Percentiles rank a stretch among this genome's conserved stretches.
Evolutionary conservation across 2,888 invertebrate species (phyloP).

Genomic region (Lasioglossum villosulum): DNA sequence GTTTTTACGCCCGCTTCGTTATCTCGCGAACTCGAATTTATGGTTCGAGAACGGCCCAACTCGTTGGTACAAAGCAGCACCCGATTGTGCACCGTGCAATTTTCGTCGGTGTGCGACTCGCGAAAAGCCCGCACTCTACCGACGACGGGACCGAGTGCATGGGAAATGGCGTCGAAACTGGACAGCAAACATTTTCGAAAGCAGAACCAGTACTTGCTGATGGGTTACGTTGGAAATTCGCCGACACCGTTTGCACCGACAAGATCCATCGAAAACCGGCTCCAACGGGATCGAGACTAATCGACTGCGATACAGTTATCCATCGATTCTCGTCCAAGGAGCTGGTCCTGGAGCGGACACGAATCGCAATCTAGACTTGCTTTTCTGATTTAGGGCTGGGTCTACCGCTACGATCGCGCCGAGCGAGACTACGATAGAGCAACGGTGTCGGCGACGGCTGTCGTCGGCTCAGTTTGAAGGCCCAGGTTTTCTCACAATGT

Average conservation of each 20-base stretch:
- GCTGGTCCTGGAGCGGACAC: too few species aligned
- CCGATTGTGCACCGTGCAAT: slow-evolving; percentile 5
- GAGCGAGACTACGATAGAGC: too few species aligned
- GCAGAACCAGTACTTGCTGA: neutral
- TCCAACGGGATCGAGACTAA: neutral
- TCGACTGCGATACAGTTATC: too few species aligned
- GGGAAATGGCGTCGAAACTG: neutral
- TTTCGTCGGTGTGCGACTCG: neutral
- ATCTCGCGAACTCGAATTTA: slow-evolving; percentile 33
- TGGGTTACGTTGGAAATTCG: neutral
- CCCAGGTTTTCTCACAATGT: too few species aligned
- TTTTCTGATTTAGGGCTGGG: too few species aligned
- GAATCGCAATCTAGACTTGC: too few species aligned
- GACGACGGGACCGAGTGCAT: neutral
- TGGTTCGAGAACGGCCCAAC: neutral
- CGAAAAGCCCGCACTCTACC: neutral
- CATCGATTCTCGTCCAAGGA: too few species aligned
- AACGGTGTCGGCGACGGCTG: too few species aligned
- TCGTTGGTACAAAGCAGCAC: neutral
- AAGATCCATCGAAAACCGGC: neutral
- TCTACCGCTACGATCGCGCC: too few species aligned
- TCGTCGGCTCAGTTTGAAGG: too few species aligned
- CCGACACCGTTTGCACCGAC: neutral
- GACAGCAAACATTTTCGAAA: neutral
- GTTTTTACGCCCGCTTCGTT: slow-evolving; percentile 13